phyloP scores from a whole-genome alignment of 2,113 vertebrate genomes.

The Lanius ludovicianus region DNA sequence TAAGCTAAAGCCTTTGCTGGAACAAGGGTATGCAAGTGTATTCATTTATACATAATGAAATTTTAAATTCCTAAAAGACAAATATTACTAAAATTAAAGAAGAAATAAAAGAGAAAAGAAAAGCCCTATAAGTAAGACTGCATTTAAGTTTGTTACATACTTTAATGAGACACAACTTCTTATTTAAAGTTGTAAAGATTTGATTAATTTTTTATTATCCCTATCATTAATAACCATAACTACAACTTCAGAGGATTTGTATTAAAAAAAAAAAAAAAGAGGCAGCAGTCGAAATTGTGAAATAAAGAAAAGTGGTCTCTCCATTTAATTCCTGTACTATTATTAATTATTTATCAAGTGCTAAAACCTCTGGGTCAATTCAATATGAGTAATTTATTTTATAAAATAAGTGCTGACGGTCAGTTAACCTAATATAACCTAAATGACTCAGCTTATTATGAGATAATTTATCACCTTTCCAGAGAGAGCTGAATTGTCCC shows the following conservation, averaged over 20 bases:
- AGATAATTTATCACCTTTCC: conserved; percentile 57
- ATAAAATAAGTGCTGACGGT: conserved; percentile 55
- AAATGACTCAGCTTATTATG: conserved; percentile 69
- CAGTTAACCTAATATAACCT: conserved; percentile 67
- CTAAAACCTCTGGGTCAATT: conserved; percentile 62
- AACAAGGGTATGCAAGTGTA: neutral
- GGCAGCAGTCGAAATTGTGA: neutral
- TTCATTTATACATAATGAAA: conserved; percentile 39
- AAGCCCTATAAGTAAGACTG: neutral
- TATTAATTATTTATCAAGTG: conserved; percentile 75
- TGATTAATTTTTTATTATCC: conserved; percentile 50
- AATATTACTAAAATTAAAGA: conserved; percentile 49
- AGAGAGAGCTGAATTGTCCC: neutral
- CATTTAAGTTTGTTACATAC: conserved; percentile 13
- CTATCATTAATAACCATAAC: conserved; percentile 35
- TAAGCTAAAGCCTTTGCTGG: neutral
- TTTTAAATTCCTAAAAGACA: conserved; percentile 49
- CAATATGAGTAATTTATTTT: conserved; percentile 65
- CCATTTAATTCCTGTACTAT: conserved; percentile 67
- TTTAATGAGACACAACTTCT: conserved; percentile 38
- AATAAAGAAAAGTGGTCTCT: conserved; percentile 20
- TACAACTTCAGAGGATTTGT: neutral
- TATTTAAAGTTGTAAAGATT: conserved; percentile 57
- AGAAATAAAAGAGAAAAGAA: neutral
- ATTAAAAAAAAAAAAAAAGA: neutral